phyloP scores from a whole-genome alignment of 2,888 invertebrate species.

The Lumbricus terrestris region DNA sequence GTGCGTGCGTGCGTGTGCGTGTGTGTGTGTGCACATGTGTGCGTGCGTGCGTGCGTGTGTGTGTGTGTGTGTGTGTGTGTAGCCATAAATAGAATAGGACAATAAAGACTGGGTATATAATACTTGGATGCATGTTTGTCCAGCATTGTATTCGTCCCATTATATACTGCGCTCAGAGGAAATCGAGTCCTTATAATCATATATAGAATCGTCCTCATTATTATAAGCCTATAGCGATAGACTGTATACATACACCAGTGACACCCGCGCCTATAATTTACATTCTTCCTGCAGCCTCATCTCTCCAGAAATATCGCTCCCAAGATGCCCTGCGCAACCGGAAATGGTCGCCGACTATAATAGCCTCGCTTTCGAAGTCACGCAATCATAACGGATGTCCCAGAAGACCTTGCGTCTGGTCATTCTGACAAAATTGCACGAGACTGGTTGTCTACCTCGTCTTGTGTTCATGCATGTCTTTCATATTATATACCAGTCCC shows the following conservation, averaged over 20 bases:
- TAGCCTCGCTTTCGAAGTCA: not conserved
- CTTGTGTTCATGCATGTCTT: not conserved
- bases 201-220: not conserved
- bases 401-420: not conserved
- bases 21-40: too few species aligned
- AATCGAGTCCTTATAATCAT: not conserved
- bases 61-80: too few species aligned
- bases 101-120: not conserved
- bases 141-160: not conserved
- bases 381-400: not conserved
- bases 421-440: not conserved
- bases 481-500: not conserved
- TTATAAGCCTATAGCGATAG: too few species aligned
- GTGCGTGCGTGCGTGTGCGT: too few species aligned
- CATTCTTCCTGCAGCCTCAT: not conserved
- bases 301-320: not conserved
- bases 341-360: not conserved
- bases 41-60: too few species aligned
- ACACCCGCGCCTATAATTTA: not conserved
- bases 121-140: not conserved
- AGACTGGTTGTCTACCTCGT: not conserved
- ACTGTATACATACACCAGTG: too few species aligned
- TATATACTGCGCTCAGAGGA: not conserved
- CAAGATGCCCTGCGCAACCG: not conserved
- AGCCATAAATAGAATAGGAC: not conserved